These are phyloP conservation scores for Amorpha juglandis DNA, from an alignment of 2,888 invertebrate species.

Conservation along the genomic window DNA sequence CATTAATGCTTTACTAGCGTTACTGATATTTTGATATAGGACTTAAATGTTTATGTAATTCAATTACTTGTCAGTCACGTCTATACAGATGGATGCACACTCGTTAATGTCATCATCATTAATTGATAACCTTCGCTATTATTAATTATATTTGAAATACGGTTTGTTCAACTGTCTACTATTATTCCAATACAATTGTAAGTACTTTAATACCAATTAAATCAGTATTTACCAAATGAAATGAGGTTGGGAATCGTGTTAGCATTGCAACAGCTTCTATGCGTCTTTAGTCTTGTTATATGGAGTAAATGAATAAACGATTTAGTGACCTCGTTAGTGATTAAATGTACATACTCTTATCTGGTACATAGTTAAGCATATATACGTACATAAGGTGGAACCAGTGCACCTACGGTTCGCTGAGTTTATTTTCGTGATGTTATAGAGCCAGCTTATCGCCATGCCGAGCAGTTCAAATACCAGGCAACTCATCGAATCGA, in stretches of 20 bases:
- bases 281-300: neutral
- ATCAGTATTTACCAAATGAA: neutral
- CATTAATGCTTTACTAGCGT: too few relatives aligned
- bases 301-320: neutral
- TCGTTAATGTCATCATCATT: conserved; percentile 44
- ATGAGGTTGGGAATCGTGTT: neutral
- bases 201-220: neutral
- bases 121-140: conserved; percentile 52
- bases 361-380: too few relatives aligned
- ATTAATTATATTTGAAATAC: conserved; percentile 50
- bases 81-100: conserved; percentile 30
- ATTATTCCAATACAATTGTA: conserved; percentile 2
- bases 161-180: conserved; percentile 38
- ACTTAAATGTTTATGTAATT: neutral
- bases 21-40: neutral
- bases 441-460: too few relatives aligned
- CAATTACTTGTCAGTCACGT: conserved; percentile 1
- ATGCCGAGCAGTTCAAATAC: too few relatives aligned
- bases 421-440: too few relatives aligned
- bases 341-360: neutral
- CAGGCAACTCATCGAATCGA: too few relatives aligned
- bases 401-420: too few relatives aligned
- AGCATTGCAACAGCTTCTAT: neutral
- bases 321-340: neutral
- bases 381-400: too few relatives aligned